Percentiles rank a stretch among this genome's conserved stretches.
Evolutionary conservation across 2,113 vertebrate species (phyloP).

Genomic region (Arvicanthis niloticus): DNA sequence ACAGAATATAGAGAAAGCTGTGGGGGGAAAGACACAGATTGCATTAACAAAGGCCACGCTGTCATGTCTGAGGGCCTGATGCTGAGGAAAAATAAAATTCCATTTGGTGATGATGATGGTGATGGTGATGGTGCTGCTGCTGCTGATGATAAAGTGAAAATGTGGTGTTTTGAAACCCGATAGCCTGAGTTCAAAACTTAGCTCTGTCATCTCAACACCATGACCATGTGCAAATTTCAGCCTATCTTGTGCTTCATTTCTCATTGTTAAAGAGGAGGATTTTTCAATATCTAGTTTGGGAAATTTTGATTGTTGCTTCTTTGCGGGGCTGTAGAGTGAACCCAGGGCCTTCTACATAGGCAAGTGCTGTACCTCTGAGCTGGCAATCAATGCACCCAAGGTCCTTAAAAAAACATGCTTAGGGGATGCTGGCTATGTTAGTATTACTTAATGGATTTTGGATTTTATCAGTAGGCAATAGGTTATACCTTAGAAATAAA

Average conservation of each 20-base stretch:
- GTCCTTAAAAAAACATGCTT: neutral
- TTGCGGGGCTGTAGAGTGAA: neutral
- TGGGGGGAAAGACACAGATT: neutral
- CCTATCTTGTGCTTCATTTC: neutral
- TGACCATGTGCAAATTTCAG: neutral
- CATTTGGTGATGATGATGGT: neutral
- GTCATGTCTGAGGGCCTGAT: neutral
- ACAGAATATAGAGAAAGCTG: neutral
- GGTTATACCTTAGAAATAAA: neutral
- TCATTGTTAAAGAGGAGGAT: neutral
- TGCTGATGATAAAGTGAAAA: neutral
- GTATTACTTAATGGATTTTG: neutral
- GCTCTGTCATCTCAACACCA: neutral
- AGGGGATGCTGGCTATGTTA: neutral
- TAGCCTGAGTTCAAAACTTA: neutral
- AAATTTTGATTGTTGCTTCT: neutral
- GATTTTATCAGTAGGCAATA: neutral
- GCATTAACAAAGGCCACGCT: neutral
- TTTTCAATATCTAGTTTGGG: neutral
- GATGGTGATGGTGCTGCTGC: neutral
- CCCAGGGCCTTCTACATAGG: neutral
- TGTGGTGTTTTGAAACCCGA: neutral
- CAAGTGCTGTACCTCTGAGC: neutral
- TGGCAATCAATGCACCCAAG: neutral
- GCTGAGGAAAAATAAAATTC: neutral